Base-by-base conservation (phyloP, 2,797 vertebrate species). In the Enteromius radiatus region DNA sequence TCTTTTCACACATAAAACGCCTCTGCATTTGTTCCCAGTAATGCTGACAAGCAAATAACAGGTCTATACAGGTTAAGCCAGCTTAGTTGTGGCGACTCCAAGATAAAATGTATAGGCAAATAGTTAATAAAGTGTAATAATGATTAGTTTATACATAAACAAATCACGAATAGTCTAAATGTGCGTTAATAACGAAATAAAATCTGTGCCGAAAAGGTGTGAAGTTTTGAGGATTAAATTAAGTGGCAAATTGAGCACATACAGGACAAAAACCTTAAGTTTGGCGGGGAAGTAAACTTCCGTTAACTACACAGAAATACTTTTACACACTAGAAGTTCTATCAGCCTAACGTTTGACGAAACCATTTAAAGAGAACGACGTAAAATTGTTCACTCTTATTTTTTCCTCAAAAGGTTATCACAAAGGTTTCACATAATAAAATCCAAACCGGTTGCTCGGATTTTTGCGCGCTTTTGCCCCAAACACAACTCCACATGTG, bases 11-110 rank as follows among this genome's bases (percentile, higher is more conserved):
- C 52, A 56, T 61, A 36, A 52, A 65, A 49, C 28, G 33, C 14
- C 21, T 36, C 17, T 52, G 45, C 21, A 38, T 63, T 31, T 63
- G 23, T 12, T 76, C 74, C 26, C 21, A 63, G 54, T 43, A 12
- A 59, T 28, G n/a, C 52, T 11, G 52, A 76, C 36, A 61, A 61
- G 19, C 59, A 65, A 38, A 54, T 26, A 78, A 67, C 45, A 67
- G 63, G 63, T 54, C 76, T 67, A 67, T 54, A 78, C 31, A 78
- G 63, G 63, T 78, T 67, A 78, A 67, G 31, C 47, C 43, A 67
- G 43, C 43, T 52, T 67, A 67, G 14, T 3, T 78, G 63, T 38
- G 19, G 26, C 5, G 9, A 38, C 63, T 52, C 43, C 1, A 31
- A 23, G 21, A 11, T 0, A 36, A 67, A 33, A 11, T 26, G 1